phyloP scores from a whole-genome alignment of 2,113 vertebrate species.

The Fulmarus glacialis region DNA sequence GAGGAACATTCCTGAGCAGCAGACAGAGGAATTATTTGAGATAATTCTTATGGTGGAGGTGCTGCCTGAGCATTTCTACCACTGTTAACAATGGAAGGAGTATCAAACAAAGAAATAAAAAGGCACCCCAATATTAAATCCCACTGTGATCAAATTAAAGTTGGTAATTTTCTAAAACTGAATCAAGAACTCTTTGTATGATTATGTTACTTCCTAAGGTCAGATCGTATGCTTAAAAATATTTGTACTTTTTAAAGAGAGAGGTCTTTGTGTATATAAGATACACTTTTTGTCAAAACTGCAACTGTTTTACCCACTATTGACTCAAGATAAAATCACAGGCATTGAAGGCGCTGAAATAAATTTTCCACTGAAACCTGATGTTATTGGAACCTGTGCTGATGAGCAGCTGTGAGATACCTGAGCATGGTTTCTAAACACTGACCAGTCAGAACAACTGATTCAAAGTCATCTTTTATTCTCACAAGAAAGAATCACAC shows the following conservation, averaged over 20 bases:
- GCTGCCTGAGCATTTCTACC: not conserved
- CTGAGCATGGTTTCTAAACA: not conserved
- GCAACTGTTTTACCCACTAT: accelerated
- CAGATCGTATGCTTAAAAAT: not conserved
- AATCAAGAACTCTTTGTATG: not conserved
- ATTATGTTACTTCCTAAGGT: not conserved
- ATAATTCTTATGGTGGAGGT: not conserved
- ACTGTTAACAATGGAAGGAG: not conserved
- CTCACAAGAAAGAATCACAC: not conserved
- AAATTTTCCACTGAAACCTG: not conserved
- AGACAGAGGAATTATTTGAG: not conserved
- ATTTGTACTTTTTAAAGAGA: not conserved
- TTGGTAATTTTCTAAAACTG: not conserved
- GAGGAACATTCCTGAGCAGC: not conserved
- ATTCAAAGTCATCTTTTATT: not conserved
- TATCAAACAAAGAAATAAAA: not conserved
- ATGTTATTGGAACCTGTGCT: not conserved
- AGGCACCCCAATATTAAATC: not conserved
- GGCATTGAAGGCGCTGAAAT: not conserved
- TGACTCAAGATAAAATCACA: not conserved
- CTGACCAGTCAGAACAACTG: not conserved
- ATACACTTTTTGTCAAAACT: not conserved
- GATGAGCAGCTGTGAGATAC: not conserved
- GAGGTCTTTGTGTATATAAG: not conserved
- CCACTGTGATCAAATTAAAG: not conserved